Evolutionary conservation across 2,113 vertebrate species (phyloP), one percentile per base, ranked within the genome.

Genomic region (Empidonax alnorum): DNA sequence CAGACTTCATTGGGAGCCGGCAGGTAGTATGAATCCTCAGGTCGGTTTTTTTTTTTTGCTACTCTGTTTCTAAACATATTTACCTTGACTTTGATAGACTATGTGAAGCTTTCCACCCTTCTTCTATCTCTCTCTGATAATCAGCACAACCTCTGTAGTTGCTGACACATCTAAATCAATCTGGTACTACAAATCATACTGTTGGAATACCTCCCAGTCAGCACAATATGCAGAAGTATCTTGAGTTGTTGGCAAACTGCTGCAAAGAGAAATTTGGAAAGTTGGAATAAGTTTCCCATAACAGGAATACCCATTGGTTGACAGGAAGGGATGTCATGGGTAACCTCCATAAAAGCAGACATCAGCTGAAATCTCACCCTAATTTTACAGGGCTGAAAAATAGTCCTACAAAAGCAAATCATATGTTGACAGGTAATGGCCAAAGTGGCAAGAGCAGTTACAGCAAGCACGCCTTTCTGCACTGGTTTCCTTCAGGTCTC

Each of bases 1-100:
- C 25, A 59, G 20, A 73, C 3, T 50, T 50, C 13, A 52, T 8
- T 13, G 28, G 10, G 53, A 76, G 37, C 3, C 56, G 62, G 62
- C 20, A 65, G 41, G 49, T 5, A 2, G 28, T 19, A 33, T 2
- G 3, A 80, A 84, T 35, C 13, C 69, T 39, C n/a, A 49, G 12
- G 28, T 37, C 63, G 44, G 11, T 10, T 3, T 44, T 74, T 96
- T 65, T 52, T 44, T 83, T 94, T 90, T 77, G 24, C 50, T 46
- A 16, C 28, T 79, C 22, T 30, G 5, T 53, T 86, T 68, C 55
- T 74, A 83, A 73, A 39, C 0, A 1, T 76, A 10, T 53, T 73
- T 92, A 46, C 37, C 20, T 62, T 77, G 87, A 84, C 86, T 95
- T 84, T 89, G 76, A 86, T 47, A 69, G 72, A 94, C 73, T 75